Evolutionary conservation across 2,797 vertebrate species (phyloP), one percentile per base, ranked within the genome.

Genomic region (Megalops cyprinoides): DNA sequence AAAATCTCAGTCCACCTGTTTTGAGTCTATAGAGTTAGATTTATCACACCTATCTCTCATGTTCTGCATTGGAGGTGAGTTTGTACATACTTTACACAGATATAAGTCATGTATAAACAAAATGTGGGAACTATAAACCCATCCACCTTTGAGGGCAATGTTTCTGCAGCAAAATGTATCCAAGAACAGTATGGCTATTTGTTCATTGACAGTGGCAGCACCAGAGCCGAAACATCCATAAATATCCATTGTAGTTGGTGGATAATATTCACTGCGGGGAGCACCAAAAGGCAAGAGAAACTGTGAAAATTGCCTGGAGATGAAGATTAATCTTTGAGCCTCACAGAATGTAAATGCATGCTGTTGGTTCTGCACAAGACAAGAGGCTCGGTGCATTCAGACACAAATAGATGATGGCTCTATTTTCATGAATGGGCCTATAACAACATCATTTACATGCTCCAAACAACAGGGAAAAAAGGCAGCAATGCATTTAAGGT

Each of bases 261-360:
- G 60, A 28, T 62, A 34, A 62, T 31, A 62, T 62, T 10, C 14
- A 31, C 60, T 14, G 15, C 4, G 2, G 60, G 60, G 28, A 62
- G n/a, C 9, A 34, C 5, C 23, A 2, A 28, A 1, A 71, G 39
- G 67, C 39, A 23, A 44, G 67, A 44, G 31, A 39, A 67, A 28
- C 37, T 15, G 18, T 31, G 67, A 44, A 71, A n/a, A 71, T 71
- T 71, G 37, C 18, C 67, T 23, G 20, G 15, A 44, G 37, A 71
- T 71, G 67, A 71, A 71, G 67, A 71, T 42, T 71, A 44, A 71
- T 71, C 67, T 42, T 71, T 10, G 37, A 67, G 39, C 20, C 67
- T 42, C 18, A n/a, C 12, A 18, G 23, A 44, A 20, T 23, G 37
- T 7, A 71, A 71, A 71, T 44, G 31, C 2, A 28, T 37, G 60